Conservation (phyloP, 2,888 invertebrate species). For the Caenorhabditis sp. region DNA sequence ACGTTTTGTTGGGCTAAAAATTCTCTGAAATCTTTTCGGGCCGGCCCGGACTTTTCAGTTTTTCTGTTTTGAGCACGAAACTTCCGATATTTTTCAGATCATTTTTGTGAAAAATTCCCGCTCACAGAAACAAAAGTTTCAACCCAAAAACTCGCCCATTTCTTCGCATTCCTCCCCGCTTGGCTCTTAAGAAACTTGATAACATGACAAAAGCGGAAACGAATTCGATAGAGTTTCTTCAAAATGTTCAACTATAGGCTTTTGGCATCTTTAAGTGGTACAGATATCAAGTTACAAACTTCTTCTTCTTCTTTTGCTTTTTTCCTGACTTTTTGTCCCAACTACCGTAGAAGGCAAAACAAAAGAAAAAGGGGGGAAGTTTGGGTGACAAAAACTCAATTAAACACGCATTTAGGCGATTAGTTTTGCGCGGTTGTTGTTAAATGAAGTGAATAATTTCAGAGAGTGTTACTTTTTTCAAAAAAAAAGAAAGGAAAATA, state of each 20-base stretch:
- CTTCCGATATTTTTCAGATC: too few species aligned
- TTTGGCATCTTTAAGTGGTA: constrained; percentile 6
- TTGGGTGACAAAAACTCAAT: constrained; percentile 19
- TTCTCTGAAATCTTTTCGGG: too few species aligned
- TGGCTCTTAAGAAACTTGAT: too few species aligned
- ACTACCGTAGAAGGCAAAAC: constrained; percentile 24
- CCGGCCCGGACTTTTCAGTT: too few species aligned
- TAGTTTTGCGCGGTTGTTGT: constrained; percentile 14
- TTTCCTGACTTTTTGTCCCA: background rate
- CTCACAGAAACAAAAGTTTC: too few species aligned
- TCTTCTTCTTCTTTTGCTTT: constrained; percentile 14
- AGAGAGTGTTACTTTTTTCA: background rate
- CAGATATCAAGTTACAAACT: constrained; percentile 32
- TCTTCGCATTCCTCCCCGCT: too few species aligned
- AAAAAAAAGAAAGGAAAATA: too few species aligned
- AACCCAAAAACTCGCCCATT: too few species aligned
- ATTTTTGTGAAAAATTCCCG: too few species aligned
- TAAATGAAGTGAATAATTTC: background rate
- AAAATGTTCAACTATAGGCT: background rate
- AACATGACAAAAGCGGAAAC: background rate
- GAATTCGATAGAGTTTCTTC: background rate
- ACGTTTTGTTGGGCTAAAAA: too few species aligned
- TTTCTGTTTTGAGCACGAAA: too few species aligned
- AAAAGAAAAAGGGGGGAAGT: background rate
- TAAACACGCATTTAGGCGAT: constrained; percentile 43